Percentiles rank a stretch among this genome's conserved stretches.
phyloP scores from a whole-genome alignment of 2,797 vertebrate genomes.

The Mionectes olivaceus region DNA sequence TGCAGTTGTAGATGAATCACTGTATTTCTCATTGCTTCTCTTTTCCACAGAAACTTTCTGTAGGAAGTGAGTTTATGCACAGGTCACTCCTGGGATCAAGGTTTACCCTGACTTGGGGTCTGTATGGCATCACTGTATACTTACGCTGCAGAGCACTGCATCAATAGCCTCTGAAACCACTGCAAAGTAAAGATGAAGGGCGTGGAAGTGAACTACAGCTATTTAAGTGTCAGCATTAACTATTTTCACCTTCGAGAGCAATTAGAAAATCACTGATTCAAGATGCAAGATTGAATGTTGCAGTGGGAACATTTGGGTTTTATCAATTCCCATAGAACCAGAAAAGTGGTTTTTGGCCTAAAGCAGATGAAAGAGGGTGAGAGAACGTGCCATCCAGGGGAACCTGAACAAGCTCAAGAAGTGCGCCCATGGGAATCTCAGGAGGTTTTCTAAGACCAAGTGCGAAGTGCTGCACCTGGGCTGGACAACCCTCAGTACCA shows the following conservation, averaged over 20 bases:
- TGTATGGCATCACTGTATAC: neutral
- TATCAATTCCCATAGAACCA: neutral
- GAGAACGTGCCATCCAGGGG: neutral
- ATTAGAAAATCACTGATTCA: neutral
- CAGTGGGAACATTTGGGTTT: neutral
- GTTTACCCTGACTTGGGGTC: accelerated
- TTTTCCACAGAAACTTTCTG: neutral
- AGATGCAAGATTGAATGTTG: accelerated
- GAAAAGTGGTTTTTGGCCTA: neutral
- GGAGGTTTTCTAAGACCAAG: neutral
- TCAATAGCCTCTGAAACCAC: neutral
- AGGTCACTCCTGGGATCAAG: neutral
- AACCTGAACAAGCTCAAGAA: neutral
- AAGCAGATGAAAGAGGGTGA: neutral
- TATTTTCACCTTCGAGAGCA: neutral
- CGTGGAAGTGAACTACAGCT: neutral
- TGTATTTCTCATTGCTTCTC: neutral
- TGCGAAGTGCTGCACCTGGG: neutral
- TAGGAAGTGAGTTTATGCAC: neutral
- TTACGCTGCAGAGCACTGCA: too few species aligned
- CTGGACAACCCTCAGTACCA: neutral
- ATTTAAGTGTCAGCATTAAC: neutral
- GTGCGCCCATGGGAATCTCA: neutral
- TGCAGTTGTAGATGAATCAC: neutral
- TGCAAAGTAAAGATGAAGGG: neutral